Base-by-base conservation (phyloP, 2,888 invertebrate genomes). In the Nomada fabriciana region DNA sequence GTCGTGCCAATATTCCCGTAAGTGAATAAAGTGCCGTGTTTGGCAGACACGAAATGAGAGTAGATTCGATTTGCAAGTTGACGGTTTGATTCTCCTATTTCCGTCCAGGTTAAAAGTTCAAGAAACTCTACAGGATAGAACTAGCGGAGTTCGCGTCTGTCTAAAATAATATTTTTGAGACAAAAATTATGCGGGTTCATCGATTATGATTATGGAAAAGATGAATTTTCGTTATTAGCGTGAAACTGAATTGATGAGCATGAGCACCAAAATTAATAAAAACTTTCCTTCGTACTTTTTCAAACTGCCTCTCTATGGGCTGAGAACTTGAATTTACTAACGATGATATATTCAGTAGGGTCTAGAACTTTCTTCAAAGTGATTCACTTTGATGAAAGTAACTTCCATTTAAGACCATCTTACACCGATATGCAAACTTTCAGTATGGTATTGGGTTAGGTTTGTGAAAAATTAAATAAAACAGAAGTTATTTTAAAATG, bases 21-120 rank as follows among this genome's bases (percentile, higher is more conserved):
- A 75, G 72, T 70, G 42, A 72, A 78, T 84, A 67, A 84, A 86
- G 36, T 57, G 64, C 63, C 59, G 52, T 61, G 43, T 86, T 86
- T 74, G 80, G 52, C 67, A 71, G 73, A 84, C 57, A 47, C 69
- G 57, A 74, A 84, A 86, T 76, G 65, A 68, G 82, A 86, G 55
- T 84, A 68, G 57, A 84, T 82, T 80, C 76, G 80, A 84, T 86
- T 76, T 65, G 71, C 52, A 82, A 86, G 60, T 63, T 55, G 73
- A 64, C 69, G 83, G 75, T 71, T 83, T 67, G 67, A 79, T 73
- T 86, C 73, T 61, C 61, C 83, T 86, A 90, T 90, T 88, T 87
- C 81, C 75, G 75, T 76, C 81, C 82, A 70, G 88, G 85, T 86
- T 87, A 89, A 88, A 76, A 86, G 90, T 90, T 90, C 89, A 88